Conservation (phyloP, 2,888 invertebrate species). For the Amblyjoppa fuscipennis region DNA sequence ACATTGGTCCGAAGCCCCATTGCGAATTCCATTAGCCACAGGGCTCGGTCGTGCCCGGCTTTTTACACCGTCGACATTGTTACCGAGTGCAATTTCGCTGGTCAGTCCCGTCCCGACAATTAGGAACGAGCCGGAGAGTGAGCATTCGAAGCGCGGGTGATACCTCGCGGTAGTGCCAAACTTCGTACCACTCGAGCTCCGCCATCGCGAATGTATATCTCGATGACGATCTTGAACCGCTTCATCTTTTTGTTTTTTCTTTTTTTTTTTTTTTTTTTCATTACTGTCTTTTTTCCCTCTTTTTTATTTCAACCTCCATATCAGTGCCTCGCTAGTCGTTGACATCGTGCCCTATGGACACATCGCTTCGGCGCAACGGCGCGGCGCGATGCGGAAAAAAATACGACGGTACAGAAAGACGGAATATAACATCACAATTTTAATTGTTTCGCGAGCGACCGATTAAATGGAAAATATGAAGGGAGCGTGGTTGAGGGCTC, state of each 20-base stretch:
- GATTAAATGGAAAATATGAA: slow-evolving; percentile 16
- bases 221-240: slow-evolving; percentile 31
- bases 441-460: slow-evolving; percentile 44
- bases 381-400: neutral
- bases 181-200: neutral
- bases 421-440: slow-evolving; percentile 37
- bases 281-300: neutral
- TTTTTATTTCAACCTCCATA: slow-evolving; percentile 13
- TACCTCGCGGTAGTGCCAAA: slow-evolving; percentile 18
- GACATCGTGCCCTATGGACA: slow-evolving; percentile 57
- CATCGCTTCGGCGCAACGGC: neutral
- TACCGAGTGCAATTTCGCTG: slow-evolving; percentile 1
- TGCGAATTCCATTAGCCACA: slow-evolving; percentile 8
- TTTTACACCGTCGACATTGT: slow-evolving; percentile 1
- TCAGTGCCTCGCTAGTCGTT: slow-evolving; percentile 37
- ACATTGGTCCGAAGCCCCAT: slow-evolving; percentile 4
- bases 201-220: slow-evolving; percentile 19
- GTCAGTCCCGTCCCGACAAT: neutral
- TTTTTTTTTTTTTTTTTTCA: neutral
- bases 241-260: slow-evolving; percentile 1
- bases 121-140: neutral
- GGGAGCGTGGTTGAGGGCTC: neutral
- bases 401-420: neutral
- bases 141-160: slow-evolving; percentile 16
- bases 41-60: neutral